These are phyloP conservation scores for Nephrotoma appendiculata DNA, from an alignment of 2,888 invertebrate genomes.

Conservation along the genomic window DNA sequence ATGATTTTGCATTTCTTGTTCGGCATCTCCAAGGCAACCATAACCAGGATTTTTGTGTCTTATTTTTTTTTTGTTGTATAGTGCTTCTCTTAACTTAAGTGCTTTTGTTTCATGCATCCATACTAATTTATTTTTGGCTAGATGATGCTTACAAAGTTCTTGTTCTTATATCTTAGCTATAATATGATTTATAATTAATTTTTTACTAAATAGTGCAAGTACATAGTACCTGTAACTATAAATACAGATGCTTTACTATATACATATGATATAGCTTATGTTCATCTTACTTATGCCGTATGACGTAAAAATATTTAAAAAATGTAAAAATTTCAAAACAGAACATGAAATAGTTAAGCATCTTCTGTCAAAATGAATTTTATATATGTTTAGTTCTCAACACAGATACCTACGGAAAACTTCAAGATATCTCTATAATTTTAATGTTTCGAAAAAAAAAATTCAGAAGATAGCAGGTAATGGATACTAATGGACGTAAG, in stretches of 20 bases:
- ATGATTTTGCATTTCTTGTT: neutral
- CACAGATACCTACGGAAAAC: no score
- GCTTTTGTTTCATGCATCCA: neutral
- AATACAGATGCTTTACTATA: neutral
- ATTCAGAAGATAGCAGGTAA: neutral
- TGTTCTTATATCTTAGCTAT: neutral
- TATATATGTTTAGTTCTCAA: neutral
- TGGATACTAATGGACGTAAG: neutral
- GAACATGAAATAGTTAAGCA: neutral
- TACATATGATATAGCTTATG: neutral
- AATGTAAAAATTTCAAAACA: neutral
- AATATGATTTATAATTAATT: neutral
- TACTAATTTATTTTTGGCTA: neutral
- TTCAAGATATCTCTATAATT: neutral
- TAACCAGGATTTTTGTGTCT: neutral
- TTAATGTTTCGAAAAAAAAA: neutral
- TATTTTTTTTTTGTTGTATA: neutral
- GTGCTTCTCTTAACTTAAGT: neutral
- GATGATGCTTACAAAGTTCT: neutral
- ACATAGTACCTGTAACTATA: neutral
- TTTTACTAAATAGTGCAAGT: neutral
- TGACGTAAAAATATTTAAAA: neutral
- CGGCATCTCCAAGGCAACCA: neutral
- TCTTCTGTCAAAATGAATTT: neutral
- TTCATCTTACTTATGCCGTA: neutral